Conservation (phyloP, 2,888 invertebrate genomes). For the Operophtera brumata region DNA sequence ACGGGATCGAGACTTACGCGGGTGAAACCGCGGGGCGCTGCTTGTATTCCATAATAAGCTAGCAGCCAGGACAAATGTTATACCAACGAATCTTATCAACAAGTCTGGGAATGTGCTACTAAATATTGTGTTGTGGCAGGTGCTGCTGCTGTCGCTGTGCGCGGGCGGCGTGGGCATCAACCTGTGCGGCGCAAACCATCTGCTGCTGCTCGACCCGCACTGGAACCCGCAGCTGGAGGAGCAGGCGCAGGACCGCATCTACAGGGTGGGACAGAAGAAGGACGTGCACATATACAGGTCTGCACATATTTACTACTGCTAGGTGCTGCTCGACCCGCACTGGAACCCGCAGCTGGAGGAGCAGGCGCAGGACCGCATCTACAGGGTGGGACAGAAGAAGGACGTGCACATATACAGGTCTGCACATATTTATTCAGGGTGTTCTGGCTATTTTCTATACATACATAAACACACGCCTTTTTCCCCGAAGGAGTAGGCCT, state of each 20-base stretch:
- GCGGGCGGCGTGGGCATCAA: conserved; percentile 98
- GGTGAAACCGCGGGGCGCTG: too few species aligned
- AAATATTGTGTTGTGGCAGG: too few species aligned
- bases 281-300: conserved; percentile 91
- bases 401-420: conserved; percentile 91
- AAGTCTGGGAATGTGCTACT: too few species aligned
- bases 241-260: conserved; percentile 97
- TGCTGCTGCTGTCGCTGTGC: conserved; percentile 91
- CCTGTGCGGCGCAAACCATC: conserved; percentile 94
- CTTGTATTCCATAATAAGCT: too few species aligned
- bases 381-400: conserved; percentile 93
- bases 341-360: conserved; percentile 98
- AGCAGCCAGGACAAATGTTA: too few species aligned
- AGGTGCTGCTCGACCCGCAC: conserved; percentile 94
- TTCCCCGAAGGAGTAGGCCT: too few species aligned
- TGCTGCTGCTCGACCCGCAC: conserved; percentile 94
- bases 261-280: conserved; percentile 93
- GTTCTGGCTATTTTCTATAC: too few species aligned
- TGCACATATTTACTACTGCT: too few species aligned
- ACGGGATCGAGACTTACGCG: too few species aligned
- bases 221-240: conserved; percentile 98
- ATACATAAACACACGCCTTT: too few species aligned
- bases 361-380: conserved; percentile 97
- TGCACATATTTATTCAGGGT: too few species aligned
- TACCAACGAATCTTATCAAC: too few species aligned